Evolutionary conservation across 2,113 vertebrate species (phyloP), one percentile per base, ranked within the genome.

Genomic region (Orycteropus afer): DNA sequence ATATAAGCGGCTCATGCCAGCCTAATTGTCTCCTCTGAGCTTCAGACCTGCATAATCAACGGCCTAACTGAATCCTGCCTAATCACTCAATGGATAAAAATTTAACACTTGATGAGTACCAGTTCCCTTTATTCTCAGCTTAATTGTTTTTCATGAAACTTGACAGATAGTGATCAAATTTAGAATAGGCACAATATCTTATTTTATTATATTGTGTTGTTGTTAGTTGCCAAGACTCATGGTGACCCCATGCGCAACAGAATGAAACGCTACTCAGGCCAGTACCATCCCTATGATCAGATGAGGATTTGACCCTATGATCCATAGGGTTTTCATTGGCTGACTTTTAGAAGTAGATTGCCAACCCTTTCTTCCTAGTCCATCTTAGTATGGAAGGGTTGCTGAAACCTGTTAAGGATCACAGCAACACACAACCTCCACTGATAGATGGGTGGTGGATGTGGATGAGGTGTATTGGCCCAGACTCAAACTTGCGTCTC

Each of bases 101-200:
- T 63, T 29, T 65, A 84, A 94, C 57, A 78, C 27, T 51, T 78
- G 45, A 23, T 25, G 45, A n/a, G 32, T 47, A 83, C 69, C 55
- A 94, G 69, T 73, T 89, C 63, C 22, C 37, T 94, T 73, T 76
- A 45, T 76, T 87, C 55, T 86, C 63, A 53, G 61, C 29, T 77
- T 81, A 81, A 83, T 94, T 86, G 49, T 76, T 93, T 91, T 94
- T 77, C 71, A 83, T 86, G 32, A 86, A 95, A 53, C 45, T 73
- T 94, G 83, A 86, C 53, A 73, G 57, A 27, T 3, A 53, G 23
- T 82, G 82, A 79, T 11, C 55, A 86, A 53, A 42, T 57, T 57
- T 59, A 88, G n/a, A 22, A 81, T 76, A 4, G 22, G 25, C 55
- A 82, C 79, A 89, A 86, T 86, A 94, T 86, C 71, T 73, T 40